Evolutionary conservation across 2,113 vertebrate genomes (phyloP).

Genomic region (Psettodes erumei): DNA sequence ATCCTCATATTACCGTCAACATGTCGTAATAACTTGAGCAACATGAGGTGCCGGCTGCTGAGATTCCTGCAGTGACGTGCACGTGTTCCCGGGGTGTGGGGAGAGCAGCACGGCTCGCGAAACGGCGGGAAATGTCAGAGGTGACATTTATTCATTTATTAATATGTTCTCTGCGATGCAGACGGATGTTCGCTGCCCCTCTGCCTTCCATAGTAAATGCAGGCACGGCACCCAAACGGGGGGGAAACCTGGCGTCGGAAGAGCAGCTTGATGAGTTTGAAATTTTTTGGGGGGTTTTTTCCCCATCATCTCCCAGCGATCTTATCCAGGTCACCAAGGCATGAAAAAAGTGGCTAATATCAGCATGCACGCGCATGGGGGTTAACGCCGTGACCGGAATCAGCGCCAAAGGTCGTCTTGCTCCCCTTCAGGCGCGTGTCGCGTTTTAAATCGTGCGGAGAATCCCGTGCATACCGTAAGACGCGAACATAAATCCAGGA

Average conservation of each 20-base stretch:
- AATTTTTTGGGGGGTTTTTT: not conserved
- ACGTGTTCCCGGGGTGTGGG: not conserved
- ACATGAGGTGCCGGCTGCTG: not conserved
- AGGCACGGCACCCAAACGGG: not conserved
- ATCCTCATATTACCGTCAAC: too few relatives aligned
- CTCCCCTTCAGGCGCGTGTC: too few relatives aligned
- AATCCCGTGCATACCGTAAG: not conserved
- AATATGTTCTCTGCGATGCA: not conserved
- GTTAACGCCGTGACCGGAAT: not conserved
- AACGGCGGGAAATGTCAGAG: not conserved
- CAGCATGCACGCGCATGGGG: too few relatives aligned
- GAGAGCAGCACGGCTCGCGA: not conserved
- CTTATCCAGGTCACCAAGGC: not conserved
- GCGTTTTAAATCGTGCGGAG: too few relatives aligned
- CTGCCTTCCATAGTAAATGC: not conserved
- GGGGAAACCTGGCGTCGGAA: not conserved
- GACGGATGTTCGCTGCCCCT: not conserved
- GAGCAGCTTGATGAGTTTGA: not conserved
- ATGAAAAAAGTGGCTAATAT: not conserved
- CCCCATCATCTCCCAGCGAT: not conserved
- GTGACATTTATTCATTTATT: not conserved
- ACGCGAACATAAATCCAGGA: not conserved
- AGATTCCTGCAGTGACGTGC: not conserved
- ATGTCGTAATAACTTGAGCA: not conserved
- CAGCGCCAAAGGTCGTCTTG: too few relatives aligned